Evolutionary conservation across 2,113 vertebrate species (phyloP).

Genomic region (Perca fluviatilis): DNA sequence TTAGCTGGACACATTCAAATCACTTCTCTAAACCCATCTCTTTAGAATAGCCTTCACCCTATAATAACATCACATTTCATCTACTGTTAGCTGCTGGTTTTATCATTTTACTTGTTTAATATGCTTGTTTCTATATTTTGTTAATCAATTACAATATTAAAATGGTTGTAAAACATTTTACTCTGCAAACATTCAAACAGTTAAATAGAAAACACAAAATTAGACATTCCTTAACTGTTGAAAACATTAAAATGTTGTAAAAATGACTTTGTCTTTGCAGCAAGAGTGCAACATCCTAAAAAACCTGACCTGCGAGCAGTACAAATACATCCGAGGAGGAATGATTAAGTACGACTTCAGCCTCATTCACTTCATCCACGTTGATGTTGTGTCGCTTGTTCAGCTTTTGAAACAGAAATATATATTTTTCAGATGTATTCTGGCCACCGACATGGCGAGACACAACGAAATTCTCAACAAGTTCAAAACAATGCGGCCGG

Average conservation of each 20-base stretch:
- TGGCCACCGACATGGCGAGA: conserved; percentile 85
- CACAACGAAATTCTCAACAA: conserved; percentile 86
- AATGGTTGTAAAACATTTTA: too few relatives aligned
- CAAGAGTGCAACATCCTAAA: conserved; percentile 90
- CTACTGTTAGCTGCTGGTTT: too few relatives aligned
- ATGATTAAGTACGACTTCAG: conserved; percentile 65
- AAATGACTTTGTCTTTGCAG: conserved; percentile 51
- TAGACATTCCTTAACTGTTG: neutral
- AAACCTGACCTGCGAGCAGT: conserved; percentile 62
- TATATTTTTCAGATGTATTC: conserved; percentile 59
- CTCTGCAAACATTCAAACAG: neutral
- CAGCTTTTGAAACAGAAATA: too few relatives aligned
- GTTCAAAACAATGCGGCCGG: conserved; percentile 76
- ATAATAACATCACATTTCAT: too few relatives aligned
- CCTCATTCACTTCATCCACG: too few relatives aligned
- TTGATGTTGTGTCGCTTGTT: too few relatives aligned
- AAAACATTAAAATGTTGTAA: neutral
- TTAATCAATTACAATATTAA: too few relatives aligned
- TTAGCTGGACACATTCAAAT: too few relatives aligned
- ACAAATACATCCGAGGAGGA: conserved; percentile 67
- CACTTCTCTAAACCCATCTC: too few relatives aligned
- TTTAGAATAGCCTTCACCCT: too few relatives aligned
- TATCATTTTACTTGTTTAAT: too few relatives aligned
- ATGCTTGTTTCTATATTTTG: too few relatives aligned
- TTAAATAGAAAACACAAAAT: neutral